Evolutionary conservation across 2,113 vertebrate genomes (phyloP), one percentile per base, ranked within the genome.

Genomic region (Channa argus): DNA sequence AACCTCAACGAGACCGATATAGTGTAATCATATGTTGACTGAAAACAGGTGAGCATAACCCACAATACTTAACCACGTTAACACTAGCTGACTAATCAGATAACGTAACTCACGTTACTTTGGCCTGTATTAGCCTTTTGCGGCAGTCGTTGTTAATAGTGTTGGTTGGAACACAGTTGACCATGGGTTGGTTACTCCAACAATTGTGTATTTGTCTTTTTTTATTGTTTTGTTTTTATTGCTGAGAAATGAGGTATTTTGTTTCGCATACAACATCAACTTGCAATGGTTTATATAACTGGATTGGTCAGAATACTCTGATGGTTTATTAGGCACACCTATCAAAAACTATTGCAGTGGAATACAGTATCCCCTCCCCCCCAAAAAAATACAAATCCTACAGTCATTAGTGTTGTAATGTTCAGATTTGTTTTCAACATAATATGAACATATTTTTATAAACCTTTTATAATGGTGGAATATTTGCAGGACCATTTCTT

Each of bases 1-100:
- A 47, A n/a, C 14, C 49, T 5, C 4, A 7, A 41, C 45, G 54
- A 71, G 61, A 51, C 70, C 45, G 58, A 82, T 74, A 38, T 52
- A 69, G 38, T 52, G 56, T 76, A 73, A 77, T 86, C 88, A 85
- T 85, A 95, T 95, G 94, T 92, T 95, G 86, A 92, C 94, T 59
- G 94, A 94, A 88, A 94, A 75, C 88, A 94, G 94, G 94, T 94
- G 51, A 85, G 88, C 2, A n/a, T 63, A 14, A 12, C 6, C 4
- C 3, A 7, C 2, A 36, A 3, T 12, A 11, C 9, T 50, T 3
- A 0, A 51, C 61, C 15, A 5, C 4, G 4, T 41, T 45, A 8
- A 5, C 1, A 13, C 1, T 6, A 3, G 7, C 5, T 45, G 46
- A 38, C 39, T 0, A 34, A 14, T 24, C 24, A 36, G 59, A 6